phyloP scores from a whole-genome alignment of 2,113 vertebrate species.

The Halichoeres trimaculatus region DNA sequence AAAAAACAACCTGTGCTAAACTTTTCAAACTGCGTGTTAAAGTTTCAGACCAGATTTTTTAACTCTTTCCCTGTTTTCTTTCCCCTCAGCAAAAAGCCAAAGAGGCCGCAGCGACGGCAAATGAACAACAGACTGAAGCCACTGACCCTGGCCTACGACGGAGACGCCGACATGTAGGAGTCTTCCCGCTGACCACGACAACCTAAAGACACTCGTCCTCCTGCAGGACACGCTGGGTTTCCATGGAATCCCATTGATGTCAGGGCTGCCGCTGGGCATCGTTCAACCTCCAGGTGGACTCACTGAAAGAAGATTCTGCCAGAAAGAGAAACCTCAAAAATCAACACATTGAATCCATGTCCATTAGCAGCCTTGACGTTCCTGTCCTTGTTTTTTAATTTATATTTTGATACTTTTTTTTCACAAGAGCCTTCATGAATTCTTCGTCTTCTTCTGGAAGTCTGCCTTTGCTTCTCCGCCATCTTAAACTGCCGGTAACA shows the following conservation, averaged over 20 bases:
- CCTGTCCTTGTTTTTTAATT: conserved; percentile 17
- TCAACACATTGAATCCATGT: conserved; percentile 44
- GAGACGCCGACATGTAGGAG: conserved; percentile 95
- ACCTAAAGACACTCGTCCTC: conserved; percentile 33
- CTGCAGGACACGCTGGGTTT: conserved; percentile 33
- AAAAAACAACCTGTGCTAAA: no score
- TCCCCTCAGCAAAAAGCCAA: conserved; percentile 94
- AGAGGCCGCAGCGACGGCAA: conserved; percentile 96
- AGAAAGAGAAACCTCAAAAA: conserved; percentile 62
- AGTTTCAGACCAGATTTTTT: no score
- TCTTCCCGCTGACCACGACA: conserved; percentile 15
- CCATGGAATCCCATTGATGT: conserved; percentile 37
- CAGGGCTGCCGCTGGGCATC: conserved; percentile 33
- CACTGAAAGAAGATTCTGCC: conserved; percentile 22
- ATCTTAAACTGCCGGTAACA: conserved; percentile 47
- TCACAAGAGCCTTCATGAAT: conserved; percentile 79
- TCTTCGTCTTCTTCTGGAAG: conserved; percentile 69
- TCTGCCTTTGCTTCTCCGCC: conserved; percentile 75
- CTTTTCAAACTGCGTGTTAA: no score
- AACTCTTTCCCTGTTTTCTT: conserved; percentile 7
- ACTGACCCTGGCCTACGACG: conserved; percentile 97
- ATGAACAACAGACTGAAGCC: conserved; percentile 98
- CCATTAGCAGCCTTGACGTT: conserved; percentile 61
- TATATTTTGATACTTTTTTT: conserved; percentile 62
- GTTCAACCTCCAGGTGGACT: conserved; percentile 17